phyloP scores from a whole-genome alignment of 92 coral and sea anemone genomes.

The Epizoanthus ramosus region DNA sequence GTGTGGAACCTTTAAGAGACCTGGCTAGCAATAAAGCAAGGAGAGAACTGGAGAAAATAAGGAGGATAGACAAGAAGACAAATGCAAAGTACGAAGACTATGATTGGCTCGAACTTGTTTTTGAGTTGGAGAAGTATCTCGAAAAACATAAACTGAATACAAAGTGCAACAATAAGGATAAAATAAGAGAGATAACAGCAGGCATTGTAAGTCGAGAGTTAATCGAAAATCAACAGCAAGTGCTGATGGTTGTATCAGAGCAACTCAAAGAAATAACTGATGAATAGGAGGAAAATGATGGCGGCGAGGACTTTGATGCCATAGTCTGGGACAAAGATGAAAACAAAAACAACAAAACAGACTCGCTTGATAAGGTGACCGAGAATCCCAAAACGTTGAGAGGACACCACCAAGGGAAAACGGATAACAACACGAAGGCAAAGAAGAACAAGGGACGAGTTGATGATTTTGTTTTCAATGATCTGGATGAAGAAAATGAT shows the following conservation, averaged over 20 bases:
- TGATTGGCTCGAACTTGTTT: conserved; percentile 30
- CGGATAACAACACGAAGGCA: no score
- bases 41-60: background rate
- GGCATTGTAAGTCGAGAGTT: background rate
- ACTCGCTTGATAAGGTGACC: no score
- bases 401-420: no score
- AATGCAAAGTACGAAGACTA: conserved; percentile 7
- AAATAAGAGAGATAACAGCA: background rate
- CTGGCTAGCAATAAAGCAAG: background rate
- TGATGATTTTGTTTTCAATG: background rate
- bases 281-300: background rate
- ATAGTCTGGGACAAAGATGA: background rate
- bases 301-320: background rate
- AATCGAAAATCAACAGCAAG: background rate
- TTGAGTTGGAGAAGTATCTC: background rate
- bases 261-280: background rate
- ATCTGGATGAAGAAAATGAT: conserved; percentile 7
- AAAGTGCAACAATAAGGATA: conserved; percentile 11
- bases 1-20: background rate
- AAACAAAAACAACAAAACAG: background rate
- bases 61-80: background rate
- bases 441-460: no score
- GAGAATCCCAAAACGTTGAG: no score
- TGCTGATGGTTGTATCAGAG: background rate
- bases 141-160: background rate